Evolutionary conservation across 2,888 invertebrate genomes (phyloP), one percentile per base, ranked within the genome.

Genomic region (Mesorhabditis spiculigera): DNA sequence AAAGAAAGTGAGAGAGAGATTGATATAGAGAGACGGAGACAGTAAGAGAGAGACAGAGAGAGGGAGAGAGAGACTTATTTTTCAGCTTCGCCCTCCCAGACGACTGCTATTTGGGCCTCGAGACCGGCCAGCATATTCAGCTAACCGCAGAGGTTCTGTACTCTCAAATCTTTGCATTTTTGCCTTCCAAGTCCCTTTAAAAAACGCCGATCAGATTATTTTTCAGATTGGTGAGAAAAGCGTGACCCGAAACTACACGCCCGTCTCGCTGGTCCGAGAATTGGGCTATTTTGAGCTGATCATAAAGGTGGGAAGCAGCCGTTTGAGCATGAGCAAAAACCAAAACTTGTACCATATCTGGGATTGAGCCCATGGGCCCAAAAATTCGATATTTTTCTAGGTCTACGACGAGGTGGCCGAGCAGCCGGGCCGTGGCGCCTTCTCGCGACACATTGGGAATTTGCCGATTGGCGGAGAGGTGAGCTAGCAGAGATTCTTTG

Each of bases 181-280:
- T 28, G 28, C 28, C 28, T 28, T 28, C 28, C 28, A 28, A 28
- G 28, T 28, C 58, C n/a, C n/a, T 3, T 50, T 13, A 50, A n/a
- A 50, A n/a, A 50, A 50, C 58, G 8, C 13, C 13, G 8, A 13
- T 2, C 1, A 13, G 8, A 1, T 50, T 10, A 50, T 50, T 50
- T 50, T 50, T n/a, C 3, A 50, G 58, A 50, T 50, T 50, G 58
- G n/a, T 3, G 58, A 50, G 58, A 50, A 50, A 50, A 50, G 58
- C 58, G 58, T 50, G 58, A 50, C 58, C 58, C 58, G 58, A 13
- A 50, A 50, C 3, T 50, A 50, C 58, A 50, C 58, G n/a, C 58
- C 58, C 1, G n/a, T n/a, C 3, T 13, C 10, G 10, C 58, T 50
- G 8, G 10, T 10, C 58, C 58, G 58, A 50, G n/a, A 13, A 13